phyloP scores from a whole-genome alignment of 2,888 invertebrate genomes.

The Drosophila subquinaria region DNA sequence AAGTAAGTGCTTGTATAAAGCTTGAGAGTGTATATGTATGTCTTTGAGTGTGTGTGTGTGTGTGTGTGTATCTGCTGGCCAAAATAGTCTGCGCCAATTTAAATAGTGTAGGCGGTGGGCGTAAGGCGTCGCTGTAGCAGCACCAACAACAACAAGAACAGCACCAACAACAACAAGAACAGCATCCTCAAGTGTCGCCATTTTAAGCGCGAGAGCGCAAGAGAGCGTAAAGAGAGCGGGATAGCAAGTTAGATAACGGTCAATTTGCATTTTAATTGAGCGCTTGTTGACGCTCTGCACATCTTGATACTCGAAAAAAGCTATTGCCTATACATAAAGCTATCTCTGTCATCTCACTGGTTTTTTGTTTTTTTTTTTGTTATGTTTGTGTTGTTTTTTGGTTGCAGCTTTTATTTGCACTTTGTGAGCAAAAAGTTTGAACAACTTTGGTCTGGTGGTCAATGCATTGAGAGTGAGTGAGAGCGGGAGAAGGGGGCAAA shows the following conservation, averaged over 20 bases:
- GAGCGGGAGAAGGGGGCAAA: neutral
- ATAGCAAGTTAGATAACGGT: constrained; percentile 48
- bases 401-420: constrained; percentile 36
- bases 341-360: constrained; percentile 9
- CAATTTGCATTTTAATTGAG: constrained; percentile 79
- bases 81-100: constrained; percentile 61
- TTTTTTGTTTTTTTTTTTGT: constrained; percentile 1
- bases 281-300: constrained; percentile 46
- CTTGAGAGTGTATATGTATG: constrained; percentile 2
- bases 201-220: constrained; percentile 32
- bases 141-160: neutral
- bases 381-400: neutral
- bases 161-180: constrained; percentile 20
- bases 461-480: constrained; percentile 4
- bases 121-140: constrained; percentile 19
- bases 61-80: constrained; percentile 34
- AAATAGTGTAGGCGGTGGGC: constrained; percentile 38
- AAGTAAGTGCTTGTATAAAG: constrained; percentile 38
- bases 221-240: constrained; percentile 15
- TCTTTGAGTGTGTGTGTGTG: constrained; percentile 21
- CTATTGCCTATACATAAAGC: constrained; percentile 29
- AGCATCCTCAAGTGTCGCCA: constrained; percentile 53
- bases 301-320: constrained; percentile 26
- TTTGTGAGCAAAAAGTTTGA: constrained; percentile 42
- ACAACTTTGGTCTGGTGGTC: constrained; percentile 23